Conservation (phyloP, 2,888 invertebrate genomes). For the Eupithecia pulchellata region DNA sequence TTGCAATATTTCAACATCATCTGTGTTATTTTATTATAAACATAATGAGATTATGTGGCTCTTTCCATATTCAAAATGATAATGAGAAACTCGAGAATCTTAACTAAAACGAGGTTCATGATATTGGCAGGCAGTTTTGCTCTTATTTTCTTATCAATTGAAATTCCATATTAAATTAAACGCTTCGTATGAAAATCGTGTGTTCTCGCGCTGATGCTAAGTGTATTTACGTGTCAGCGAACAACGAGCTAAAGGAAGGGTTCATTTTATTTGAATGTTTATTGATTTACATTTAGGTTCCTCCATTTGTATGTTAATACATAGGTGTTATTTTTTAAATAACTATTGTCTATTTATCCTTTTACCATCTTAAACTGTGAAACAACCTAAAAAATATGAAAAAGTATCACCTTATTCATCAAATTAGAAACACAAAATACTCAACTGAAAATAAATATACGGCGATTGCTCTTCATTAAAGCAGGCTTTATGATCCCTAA, state of each 20-base stretch:
- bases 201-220: slow-evolving; percentile 60
- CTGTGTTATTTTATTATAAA: slow-evolving; percentile 27
- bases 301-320: slow-evolving; percentile 18
- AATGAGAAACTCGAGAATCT: slow-evolving; percentile 12
- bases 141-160: slow-evolving; percentile 48
- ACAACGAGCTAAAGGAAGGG: slow-evolving; percentile 53
- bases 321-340: slow-evolving; percentile 8
- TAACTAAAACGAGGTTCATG: slow-evolving; percentile 22
- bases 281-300: slow-evolving; percentile 37
- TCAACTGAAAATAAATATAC: not conserved
- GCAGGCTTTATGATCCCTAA: slow-evolving; percentile 6
- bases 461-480: not conserved
- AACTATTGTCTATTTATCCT: not conserved
- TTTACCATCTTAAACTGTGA: not conserved
- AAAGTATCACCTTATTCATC: not conserved
- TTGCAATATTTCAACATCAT: slow-evolving; percentile 45
- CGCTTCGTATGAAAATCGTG: slow-evolving; percentile 59
- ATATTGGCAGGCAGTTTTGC: slow-evolving; percentile 26
- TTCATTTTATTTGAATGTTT: slow-evolving; percentile 54
- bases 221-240: slow-evolving; percentile 66
- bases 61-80: slow-evolving; percentile 25
- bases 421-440: not conserved
- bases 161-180: slow-evolving; percentile 56
- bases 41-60: slow-evolving; percentile 44
- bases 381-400: not conserved